Conservation (phyloP, 2,797 vertebrate genomes). For the Mormyrops boulengeri region DNA sequence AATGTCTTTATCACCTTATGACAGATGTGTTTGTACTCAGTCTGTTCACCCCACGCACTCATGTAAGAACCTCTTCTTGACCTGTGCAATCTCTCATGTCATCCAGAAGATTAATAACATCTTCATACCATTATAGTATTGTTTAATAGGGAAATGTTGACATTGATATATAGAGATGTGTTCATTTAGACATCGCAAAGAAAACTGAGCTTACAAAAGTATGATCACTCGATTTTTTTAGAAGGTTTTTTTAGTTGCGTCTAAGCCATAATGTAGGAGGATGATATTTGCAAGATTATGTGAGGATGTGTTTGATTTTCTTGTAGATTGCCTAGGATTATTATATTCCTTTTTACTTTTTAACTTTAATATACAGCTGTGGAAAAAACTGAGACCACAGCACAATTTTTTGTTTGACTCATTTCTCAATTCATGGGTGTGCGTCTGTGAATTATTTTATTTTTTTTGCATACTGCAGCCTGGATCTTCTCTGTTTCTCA, state of each 20-base stretch:
- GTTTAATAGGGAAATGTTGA: background rate
- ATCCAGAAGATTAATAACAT: background rate
- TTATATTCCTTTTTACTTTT: background rate
- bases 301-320: background rate
- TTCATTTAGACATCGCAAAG: background rate
- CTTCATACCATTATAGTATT: background rate
- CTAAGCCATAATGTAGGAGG: background rate
- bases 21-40: background rate
- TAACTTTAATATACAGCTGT: background rate
- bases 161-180: conserved; percentile 1
- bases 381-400: background rate
- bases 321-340: background rate
- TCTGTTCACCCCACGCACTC: background rate
- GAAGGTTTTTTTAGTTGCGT: background rate
- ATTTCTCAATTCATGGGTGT: background rate
- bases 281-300: background rate
- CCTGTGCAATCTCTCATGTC: background rate
- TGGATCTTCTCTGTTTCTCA: background rate
- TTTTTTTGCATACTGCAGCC: background rate
- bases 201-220: background rate
- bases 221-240: background rate
- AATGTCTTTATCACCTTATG: background rate
- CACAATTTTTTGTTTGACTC: background rate
- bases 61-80: background rate
- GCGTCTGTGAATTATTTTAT: background rate